A percentile compares a stretch with the other conserved stretches of the same genome.
Conservation (phyloP, 2,797 vertebrate species). For the Myiotriccus ornatus region DNA sequence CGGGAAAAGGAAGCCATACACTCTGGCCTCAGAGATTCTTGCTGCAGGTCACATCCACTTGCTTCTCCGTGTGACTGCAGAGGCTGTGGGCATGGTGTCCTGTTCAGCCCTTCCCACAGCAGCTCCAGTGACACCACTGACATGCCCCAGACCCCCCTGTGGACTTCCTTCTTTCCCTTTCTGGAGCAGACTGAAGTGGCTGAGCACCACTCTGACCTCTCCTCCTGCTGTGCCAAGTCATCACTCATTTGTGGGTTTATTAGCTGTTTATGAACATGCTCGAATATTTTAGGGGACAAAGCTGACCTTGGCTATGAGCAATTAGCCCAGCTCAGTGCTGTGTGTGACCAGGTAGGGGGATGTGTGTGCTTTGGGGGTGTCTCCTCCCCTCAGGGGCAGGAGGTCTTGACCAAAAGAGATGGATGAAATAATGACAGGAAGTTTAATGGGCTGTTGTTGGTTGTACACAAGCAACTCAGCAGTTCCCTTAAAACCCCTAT, state of each 20-base stretch:
- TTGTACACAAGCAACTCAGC: neutral
- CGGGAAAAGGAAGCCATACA: neutral
- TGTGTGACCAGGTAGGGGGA: neutral
- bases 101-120: neutral
- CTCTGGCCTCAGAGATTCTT: neutral
- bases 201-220: neutral
- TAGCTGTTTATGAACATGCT: neutral
- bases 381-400: neutral
- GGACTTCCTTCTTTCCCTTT: neutral
- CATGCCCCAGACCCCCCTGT: neutral
- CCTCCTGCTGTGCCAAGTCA: neutral
- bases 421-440: neutral
- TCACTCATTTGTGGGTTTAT: neutral
- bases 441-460: neutral
- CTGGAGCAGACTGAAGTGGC: neutral
- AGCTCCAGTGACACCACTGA: neutral
- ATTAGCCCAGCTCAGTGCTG: fast-evolving
- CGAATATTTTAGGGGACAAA: neutral
- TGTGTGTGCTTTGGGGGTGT: neutral
- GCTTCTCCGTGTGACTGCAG: no score
- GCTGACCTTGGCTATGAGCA: neutral
- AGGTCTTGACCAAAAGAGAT: neutral
- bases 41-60: neutral
- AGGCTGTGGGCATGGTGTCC: fast-evolving
- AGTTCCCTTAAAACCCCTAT: neutral